phyloP scores from a whole-genome alignment of 1,140 invertebrate species.

The Musca vetustissima region DNA sequence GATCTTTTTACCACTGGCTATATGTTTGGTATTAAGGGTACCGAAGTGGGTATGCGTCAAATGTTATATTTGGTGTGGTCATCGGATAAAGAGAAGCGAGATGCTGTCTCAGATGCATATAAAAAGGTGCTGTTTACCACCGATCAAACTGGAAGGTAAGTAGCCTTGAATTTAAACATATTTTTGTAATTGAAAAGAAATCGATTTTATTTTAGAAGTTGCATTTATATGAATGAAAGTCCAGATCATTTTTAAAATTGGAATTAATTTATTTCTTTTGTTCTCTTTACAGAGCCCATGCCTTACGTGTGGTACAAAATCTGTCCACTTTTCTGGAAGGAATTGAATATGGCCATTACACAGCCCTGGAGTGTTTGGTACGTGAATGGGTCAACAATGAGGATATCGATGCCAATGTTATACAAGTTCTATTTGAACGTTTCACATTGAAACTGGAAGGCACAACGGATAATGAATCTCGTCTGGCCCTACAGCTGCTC shows the following conservation, averaged over 20 bases:
- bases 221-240: too few species aligned
- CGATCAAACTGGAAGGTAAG: constrained; percentile 38
- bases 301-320: constrained; percentile 62
- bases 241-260: too few species aligned
- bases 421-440: constrained; percentile 77
- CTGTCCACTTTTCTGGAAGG: constrained; percentile 64
- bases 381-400: constrained; percentile 65
- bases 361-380: constrained; percentile 72
- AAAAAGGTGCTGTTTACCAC: constrained; percentile 50
- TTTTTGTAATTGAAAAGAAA: too few species aligned
- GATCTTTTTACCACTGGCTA: constrained; percentile 81
- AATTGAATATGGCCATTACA: constrained; percentile 64
- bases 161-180: too few species aligned
- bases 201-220: too few species aligned
- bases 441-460: constrained; percentile 76
- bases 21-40: constrained; percentile 74
- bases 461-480: constrained; percentile 67
- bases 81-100: constrained; percentile 60
- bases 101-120: constrained; percentile 62
- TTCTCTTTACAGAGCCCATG: constrained; percentile 51
- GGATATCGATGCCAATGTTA: constrained; percentile 60
- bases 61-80: constrained; percentile 79
- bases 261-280: not conserved
- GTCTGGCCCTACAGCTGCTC: constrained; percentile 70
- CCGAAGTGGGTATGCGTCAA: constrained; percentile 69